Conservation (phyloP, 1,140 invertebrate species). For the Pemphigus obesinymphae region DNA sequence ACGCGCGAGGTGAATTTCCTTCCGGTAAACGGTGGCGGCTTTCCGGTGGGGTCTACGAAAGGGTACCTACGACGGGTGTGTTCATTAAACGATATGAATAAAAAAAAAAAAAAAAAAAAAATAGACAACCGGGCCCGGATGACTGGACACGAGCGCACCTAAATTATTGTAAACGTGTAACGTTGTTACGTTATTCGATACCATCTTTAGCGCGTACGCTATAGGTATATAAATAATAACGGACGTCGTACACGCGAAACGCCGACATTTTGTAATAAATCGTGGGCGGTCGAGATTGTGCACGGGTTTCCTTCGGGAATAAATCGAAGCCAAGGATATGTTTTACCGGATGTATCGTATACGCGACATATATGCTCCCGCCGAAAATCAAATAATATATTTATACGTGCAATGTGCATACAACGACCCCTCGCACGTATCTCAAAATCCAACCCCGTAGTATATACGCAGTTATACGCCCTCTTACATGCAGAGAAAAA, state of each 20-base stretch:
- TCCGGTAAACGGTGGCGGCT: background rate
- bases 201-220: background rate
- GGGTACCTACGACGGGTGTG: background rate
- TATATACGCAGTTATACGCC: background rate
- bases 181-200: background rate
- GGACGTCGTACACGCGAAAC: background rate
- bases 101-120: background rate
- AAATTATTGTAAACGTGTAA: background rate
- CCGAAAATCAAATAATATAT: background rate
- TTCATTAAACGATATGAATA: background rate
- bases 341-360: background rate
- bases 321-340: background rate
- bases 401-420: background rate
- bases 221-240: background rate
- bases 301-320: background rate
- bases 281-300: background rate
- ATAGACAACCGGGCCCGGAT: background rate
- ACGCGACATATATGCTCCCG: background rate
- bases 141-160: background rate
- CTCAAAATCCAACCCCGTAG: background rate
- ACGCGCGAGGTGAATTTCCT: constrained; percentile 3
- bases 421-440: background rate
- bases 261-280: background rate
- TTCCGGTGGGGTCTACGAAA: background rate
- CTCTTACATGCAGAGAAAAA: background rate